phyloP scores from a whole-genome alignment of 2,888 invertebrate species.

The Laspeyria flexula region DNA sequence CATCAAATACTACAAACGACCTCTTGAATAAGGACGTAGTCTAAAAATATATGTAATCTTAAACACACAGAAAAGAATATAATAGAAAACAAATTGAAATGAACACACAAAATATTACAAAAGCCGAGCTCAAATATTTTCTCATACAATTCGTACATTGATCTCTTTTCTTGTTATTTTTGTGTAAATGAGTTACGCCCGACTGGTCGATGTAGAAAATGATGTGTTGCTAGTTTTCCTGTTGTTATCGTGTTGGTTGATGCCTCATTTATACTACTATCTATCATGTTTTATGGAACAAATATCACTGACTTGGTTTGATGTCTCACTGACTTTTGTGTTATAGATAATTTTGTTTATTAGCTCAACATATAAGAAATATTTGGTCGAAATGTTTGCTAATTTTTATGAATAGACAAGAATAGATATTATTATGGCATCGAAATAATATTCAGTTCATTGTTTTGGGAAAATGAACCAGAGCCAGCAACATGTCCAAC shows the following conservation, averaged over 20 bases:
- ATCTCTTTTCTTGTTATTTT: constrained; percentile 1
- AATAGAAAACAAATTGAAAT: too few species aligned
- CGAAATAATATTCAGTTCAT: too few species aligned
- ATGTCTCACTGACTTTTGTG: background rate
- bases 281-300: constrained; percentile 2
- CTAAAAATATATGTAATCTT: too few species aligned
- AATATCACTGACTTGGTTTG: background rate
- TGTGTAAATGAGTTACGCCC: constrained; percentile 9
- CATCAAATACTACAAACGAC: too few species aligned
- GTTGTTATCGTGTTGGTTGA: constrained; percentile 7
- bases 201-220: constrained; percentile 1
- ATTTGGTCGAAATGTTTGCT: background rate
- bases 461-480: too few species aligned
- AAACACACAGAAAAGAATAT: too few species aligned
- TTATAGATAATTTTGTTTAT: background rate
- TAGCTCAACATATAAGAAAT: background rate
- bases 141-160: background rate
- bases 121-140: background rate
- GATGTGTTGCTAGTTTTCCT: constrained; percentile 9
- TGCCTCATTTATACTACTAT: constrained; percentile 5
- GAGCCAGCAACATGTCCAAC: too few species aligned
- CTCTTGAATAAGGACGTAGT: too few species aligned
- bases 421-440: too few species aligned
- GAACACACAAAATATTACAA: background rate
- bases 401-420: background rate